Percentiles rank a stretch among this genome's conserved stretches.
Conservation (phyloP, 2,888 invertebrate species). For the Rhamnusium bicolor region DNA sequence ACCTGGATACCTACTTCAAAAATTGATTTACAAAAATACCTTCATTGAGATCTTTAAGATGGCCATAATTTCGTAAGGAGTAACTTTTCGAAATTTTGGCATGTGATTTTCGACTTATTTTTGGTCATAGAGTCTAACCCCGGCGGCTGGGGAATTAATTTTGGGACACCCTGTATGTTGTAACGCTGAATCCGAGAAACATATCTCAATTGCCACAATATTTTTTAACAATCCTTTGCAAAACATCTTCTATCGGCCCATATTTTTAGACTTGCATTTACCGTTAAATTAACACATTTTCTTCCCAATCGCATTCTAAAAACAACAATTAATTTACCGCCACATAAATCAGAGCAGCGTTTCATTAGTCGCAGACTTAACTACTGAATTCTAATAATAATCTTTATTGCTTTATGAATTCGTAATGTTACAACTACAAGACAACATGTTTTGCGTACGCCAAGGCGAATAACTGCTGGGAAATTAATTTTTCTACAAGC, state of each 20-base stretch:
- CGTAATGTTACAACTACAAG: neutral
- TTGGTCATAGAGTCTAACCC: no score
- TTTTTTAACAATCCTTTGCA: neutral
- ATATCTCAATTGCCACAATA: neutral
- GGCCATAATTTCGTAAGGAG: no score
- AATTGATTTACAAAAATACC: no score
- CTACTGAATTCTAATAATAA: constrained; percentile 15
- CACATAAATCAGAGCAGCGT: constrained; percentile 15
- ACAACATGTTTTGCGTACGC: neutral
- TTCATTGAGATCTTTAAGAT: no score
- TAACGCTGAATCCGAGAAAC: neutral
- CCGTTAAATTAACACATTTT: constrained; percentile 13
- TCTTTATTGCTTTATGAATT: constrained; percentile 4
- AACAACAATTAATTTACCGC: constrained; percentile 27
- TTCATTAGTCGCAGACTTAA: neutral
- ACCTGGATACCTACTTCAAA: no score
- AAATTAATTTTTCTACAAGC: no score
- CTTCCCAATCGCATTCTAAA: constrained; percentile 12
- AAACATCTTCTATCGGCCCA: neutral
- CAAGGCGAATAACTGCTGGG: neutral
- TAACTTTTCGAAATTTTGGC: no score
- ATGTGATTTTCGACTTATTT: no score
- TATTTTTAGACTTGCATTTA: neutral
- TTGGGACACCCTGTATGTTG: no score
- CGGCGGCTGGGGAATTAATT: no score